Evolutionary conservation across 2,797 vertebrate species (phyloP), one percentile per base, ranked within the genome.

Genomic region (Urocyon cinereoargenteus): DNA sequence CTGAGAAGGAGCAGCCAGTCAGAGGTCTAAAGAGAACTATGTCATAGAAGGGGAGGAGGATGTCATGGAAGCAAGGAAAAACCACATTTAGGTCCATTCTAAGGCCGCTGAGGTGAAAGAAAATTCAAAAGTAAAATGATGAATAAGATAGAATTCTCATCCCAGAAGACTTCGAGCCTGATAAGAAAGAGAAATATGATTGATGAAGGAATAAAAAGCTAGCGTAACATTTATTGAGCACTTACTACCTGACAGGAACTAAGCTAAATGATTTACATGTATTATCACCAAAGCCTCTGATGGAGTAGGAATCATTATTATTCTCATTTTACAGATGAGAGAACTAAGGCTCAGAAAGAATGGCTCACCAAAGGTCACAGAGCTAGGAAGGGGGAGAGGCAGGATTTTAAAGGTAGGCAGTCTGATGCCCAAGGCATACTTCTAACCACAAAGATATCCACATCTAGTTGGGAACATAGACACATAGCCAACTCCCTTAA

Each of bases 171-270:
- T 61, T 93, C 91, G 83, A 89, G 62, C 75, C 28, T 70, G 82
- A 96, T 95, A 62, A 94, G 66, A 82, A 96, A 96, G 79, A 53
- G 34, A 0, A 0, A 24, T 64, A 59, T 94, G 91, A 96, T 13
- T 90, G 73, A 97, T 87, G 73, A 96, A 83, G 78, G 51, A 95
- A 93, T 94, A 88, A 96, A 96, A 94, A 62, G 51, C 62, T 97
- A 84, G 75, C n/a, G 5, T 86, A 97, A 95, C 93, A 95, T 96
- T 94, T 96, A 97, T 78, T 96, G 94, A 95, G 64, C 86, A 97
- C 83, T 97, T 94, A 86, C 57, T 97, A 73, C 66, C 45, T 81
- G 89, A 96, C 64, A 87, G 78, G 40, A 96, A 72, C 88, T 70
- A 66, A 91, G 57, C 36, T 70, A 86, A 96, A 73, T 94, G 91